Evolutionary conservation across 2,888 invertebrate genomes (phyloP), one percentile per base, ranked within the genome.

Genomic region (Aphelenchoides bicaudatus): DNA sequence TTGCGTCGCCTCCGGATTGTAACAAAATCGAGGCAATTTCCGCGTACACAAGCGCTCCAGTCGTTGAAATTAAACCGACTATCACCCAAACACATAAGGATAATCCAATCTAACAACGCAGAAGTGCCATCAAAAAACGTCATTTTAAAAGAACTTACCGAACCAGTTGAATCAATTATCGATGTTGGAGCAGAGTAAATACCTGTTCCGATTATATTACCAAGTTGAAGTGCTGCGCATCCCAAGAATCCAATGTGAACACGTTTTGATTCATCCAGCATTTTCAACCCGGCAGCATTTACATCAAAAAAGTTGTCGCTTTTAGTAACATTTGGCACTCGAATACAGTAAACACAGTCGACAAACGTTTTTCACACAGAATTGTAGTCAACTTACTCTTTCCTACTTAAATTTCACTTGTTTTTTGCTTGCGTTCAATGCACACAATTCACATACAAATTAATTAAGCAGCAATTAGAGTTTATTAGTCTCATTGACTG

Each of bases 211-310:
- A 43, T n/a, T 8, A 43, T n/a, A 25, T 43, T 19, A 10, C 43
- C 43, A 8, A 21, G 8, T 8, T 19, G 16, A 19, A 43, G 23
- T n/a, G 43, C 43, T 8, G 25, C 23, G 23, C 43, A 43, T 8
- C 43, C 23, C 21, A 43, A 6, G 10, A 43, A 25, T 6, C 43
- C 43, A 25, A 43, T 49, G n/a, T n/a, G n/a, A n/a, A n/a, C n/a
- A n/a, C n/a, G n/a, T n/a, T n/a, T n/a, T n/a, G n/a, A n/a, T n/a
- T n/a, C n/a, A n/a, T n/a, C n/a, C n/a, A n/a, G n/a, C n/a, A n/a
- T n/a, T n/a, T n/a, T n/a, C n/a, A n/a, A n/a, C n/a, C n/a, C n/a
- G n/a, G n/a, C n/a, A n/a, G n/a, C n/a, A n/a, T n/a, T n/a, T n/a
- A n/a, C n/a, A n/a, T n/a, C n/a, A n/a, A n/a, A n/a, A n/a, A n/a